A percentile compares a stretch with the other conserved stretches of the same genome.
phyloP scores from a whole-genome alignment of 2,888 invertebrate species.

The Euzophera pinguis region DNA sequence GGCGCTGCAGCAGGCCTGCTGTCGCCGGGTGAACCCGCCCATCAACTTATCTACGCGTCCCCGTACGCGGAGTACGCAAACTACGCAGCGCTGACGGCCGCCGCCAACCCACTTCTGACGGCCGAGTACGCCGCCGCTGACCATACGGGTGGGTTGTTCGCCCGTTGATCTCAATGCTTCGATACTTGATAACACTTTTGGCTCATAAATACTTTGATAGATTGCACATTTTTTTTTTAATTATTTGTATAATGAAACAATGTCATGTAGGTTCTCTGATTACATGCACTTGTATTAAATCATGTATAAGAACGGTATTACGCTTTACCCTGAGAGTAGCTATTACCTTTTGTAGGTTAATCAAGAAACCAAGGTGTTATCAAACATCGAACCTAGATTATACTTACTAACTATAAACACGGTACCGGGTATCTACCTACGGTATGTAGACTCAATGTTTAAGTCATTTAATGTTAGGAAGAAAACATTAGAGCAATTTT shows the following conservation, averaged over 20 bases:
- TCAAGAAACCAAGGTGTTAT: conserved; percentile 31
- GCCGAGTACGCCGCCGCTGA: conserved; percentile 90
- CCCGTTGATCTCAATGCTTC: conserved; percentile 60
- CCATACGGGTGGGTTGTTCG: conserved; percentile 95
- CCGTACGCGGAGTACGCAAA: conserved; percentile 94
- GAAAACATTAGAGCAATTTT: conserved; percentile 33
- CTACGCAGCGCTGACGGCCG: conserved; percentile 90
- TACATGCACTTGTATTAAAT: not conserved
- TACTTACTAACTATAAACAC: conserved; percentile 57
- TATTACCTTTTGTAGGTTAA: conserved; percentile 13
- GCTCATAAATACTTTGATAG: too few species aligned
- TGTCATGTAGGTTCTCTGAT: not conserved
- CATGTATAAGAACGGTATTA: not conserved
- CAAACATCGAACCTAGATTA: conserved; percentile 39
- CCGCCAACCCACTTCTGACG: conserved; percentile 89
- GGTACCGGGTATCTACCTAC: conserved; percentile 54
- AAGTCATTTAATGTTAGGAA: conserved; percentile 37
- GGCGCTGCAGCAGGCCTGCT: conserved; percentile 65
- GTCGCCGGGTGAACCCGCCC: conserved; percentile 83
- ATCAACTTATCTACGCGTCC: conserved; percentile 91
- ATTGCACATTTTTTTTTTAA: too few species aligned
- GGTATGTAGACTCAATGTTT: conserved; percentile 43
- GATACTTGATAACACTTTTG: conserved; percentile 43
- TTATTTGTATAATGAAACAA: too few species aligned
- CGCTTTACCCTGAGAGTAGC: conserved; percentile 1